Evolutionary conservation across 2,888 invertebrate genomes (phyloP), one percentile per base, ranked within the genome.

Genomic region (Orthosia gracilis): DNA sequence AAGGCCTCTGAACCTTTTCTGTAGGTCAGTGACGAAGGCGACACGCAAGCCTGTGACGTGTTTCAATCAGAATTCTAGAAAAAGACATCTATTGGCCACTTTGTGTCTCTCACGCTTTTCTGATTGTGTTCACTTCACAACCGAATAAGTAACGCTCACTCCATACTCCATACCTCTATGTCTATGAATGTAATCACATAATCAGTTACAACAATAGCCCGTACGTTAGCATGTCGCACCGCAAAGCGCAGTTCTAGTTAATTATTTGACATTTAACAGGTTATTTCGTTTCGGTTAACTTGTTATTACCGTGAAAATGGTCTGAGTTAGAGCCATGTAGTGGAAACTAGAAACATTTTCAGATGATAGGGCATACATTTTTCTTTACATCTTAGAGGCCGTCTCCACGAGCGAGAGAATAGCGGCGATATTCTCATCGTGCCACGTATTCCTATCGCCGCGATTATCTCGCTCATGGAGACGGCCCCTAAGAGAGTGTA

Each of bases 131-230:
- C 31, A 26, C 17, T 58, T 31, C 57, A 18, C 31, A 31, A 18
- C 1, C 17, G 31, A 15, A 23, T 15, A 15, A 4, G 18, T 18
- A 58, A 58, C 18, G 31, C 17, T 57, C 57, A 26, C 9, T 26
- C 26, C 18, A 57, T 17, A 26, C 9, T 26, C 26, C 18, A 57
- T 17, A 18, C 57, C 18, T 31, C 57, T 26, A 58, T 4, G 31
- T 40, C 13, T n/a, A n/a, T 13, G 58, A 59, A 59, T n/a, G n/a
- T 21, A 59, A 40, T 31, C 40, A 59, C 40, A 40, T 89, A 89
- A 87, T 86, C 79, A 83, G 79, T 76, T 81, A 78, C 80, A 87
- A 89, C 87, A 89, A 88, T 78, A 77, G 65, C 63, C 47, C 49
- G 54, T 57, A 54, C 49, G 58, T 66, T 61, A 58, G 23, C 49